Base-by-base conservation (phyloP, 2,113 vertebrate genomes). In the Oreotrochilus melanogaster region DNA sequence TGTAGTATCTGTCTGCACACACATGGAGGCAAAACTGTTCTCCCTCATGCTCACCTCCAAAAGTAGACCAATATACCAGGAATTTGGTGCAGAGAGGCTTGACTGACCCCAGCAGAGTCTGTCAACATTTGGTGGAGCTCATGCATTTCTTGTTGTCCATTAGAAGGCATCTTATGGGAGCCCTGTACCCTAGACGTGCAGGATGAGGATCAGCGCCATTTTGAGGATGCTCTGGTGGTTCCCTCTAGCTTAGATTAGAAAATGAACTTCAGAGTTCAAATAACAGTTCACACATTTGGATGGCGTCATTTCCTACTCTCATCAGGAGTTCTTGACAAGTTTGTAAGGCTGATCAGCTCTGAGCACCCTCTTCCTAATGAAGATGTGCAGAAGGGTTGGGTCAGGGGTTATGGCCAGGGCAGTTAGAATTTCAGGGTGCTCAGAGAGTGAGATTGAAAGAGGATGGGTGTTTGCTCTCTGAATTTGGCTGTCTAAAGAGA, bases 241-340 rank as follows among this genome's bases (percentile, higher is more conserved):
- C 21, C 8, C 12, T 33, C 27, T 30, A 10, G 48, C 47, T 31
- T 66, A 54, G 51, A 42, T 30, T 24, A 53, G 43, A 64, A 3
- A 64, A 78, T 27, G n/a, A 35, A 30, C 14, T 69, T 50, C 43
- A 35, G 31, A 72, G n/a, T 50, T 85, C 42, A 54, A 74, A 18
- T 24, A 82, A 71, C 2, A 0, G 16, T 53, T 51, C 50, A 61
- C 3, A 3, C 53, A 45, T 33, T 73, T 80, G 69, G 39, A 30
- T 33, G 16, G 30, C 11, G 1, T 56, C 45, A 18, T 65, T 65
- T 33, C 18, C 16, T 31, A 31, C 33, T 15, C 33, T 64, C 75
- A 51, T 37, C 37, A 8, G 28, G 21, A 39, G 4, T 5, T 80
- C 35, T 56, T 37, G 31, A 31, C 19, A 28, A 0, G 0, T 2